Evolutionary conservation across 2,797 vertebrate species (phyloP).

Genomic region (Pipistrellus pygmaeus): DNA sequence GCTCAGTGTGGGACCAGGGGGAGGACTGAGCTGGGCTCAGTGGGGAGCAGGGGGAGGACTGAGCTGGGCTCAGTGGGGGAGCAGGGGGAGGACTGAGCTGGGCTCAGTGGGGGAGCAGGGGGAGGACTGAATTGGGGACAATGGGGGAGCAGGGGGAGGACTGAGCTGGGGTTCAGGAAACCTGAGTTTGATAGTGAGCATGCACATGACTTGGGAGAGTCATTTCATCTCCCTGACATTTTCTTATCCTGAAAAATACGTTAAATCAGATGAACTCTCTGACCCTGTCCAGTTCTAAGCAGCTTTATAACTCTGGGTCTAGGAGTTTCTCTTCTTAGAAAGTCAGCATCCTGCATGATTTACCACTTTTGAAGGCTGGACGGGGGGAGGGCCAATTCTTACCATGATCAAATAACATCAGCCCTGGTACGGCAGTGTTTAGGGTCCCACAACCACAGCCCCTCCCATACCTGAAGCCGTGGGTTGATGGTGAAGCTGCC

Average conservation of each 20-base stretch:
- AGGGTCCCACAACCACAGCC: neutral
- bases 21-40: neutral
- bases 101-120: neutral
- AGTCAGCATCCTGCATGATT: neutral
- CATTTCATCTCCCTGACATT: neutral
- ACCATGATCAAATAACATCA: neutral
- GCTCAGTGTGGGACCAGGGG: neutral
- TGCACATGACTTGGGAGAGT: neutral
- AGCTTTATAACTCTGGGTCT: neutral
- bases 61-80: neutral
- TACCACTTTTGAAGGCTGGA: neutral
- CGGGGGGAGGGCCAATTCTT: neutral
- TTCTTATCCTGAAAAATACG: neutral
- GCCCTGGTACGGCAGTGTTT: neutral
- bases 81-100: neutral
- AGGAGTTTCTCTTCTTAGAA: neutral
- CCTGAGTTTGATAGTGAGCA: neutral
- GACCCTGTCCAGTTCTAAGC: neutral
- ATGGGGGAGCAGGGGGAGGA: neutral
- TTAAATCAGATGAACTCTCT: neutral
- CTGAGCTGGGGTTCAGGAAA: neutral
- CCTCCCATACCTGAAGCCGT: slow-evolving; percentile 92
- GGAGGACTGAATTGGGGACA: neutral
- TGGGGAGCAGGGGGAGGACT: neutral
- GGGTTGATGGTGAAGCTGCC: slow-evolving; percentile 99